Percentiles rank a stretch among this genome's conserved stretches.
phyloP scores from a whole-genome alignment of 2,113 vertebrate species.

The Gasterosteus aculeatus region DNA sequence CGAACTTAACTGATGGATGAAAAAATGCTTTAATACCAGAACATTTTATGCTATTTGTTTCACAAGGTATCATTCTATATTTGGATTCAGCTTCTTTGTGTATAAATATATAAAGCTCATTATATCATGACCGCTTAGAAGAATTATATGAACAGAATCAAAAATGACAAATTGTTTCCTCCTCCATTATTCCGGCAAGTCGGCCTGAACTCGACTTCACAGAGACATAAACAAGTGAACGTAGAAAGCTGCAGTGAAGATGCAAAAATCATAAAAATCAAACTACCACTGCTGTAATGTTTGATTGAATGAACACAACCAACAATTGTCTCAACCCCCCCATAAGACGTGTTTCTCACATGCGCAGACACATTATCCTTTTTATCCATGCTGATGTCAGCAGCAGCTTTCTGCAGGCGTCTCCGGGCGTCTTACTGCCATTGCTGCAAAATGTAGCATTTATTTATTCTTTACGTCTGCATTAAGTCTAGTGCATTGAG shows the following conservation, averaged over 20 bases:
- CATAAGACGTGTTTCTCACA: background rate
- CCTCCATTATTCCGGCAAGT: background rate
- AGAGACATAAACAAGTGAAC: constrained; percentile 1
- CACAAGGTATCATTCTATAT: background rate
- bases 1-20: background rate
- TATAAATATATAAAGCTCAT: background rate
- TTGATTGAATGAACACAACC: background rate
- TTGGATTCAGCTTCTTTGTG: background rate
- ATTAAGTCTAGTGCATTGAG: background rate
- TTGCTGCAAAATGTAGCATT: background rate
- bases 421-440: background rate
- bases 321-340: background rate
- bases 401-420: too few species aligned
- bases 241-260: background rate
- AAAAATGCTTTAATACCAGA: background rate
- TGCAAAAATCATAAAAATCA: background rate
- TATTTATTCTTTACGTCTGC: background rate
- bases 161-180: background rate
- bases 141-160: background rate
- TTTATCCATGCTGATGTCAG: background rate
- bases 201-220: background rate
- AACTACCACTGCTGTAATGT: background rate
- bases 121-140: background rate
- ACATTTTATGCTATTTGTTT: background rate
- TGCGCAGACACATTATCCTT: background rate